Base-by-base conservation (phyloP, 2,113 vertebrate genomes). In the Nycticorax nycticorax region DNA sequence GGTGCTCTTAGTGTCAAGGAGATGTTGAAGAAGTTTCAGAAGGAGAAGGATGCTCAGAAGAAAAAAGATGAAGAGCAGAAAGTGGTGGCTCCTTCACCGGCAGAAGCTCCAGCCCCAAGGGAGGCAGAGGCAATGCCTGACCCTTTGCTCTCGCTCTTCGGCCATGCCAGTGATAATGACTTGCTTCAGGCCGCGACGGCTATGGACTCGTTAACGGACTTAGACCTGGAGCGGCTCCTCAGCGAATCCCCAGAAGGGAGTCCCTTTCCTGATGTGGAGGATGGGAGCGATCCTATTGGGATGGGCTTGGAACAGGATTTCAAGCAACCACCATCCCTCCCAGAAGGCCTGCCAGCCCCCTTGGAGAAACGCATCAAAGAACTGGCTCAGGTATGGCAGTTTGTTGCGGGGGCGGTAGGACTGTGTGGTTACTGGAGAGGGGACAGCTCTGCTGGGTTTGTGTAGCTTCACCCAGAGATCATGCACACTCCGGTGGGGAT, bases 11-110 rank as follows among this genome's bases (percentile, higher is more conserved):
- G 98, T 1, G 98, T 99, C 78, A 98, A 98, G 92, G 99, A 99
- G 87, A 99, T 99, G 99, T 87, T 99, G 84, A 99, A 98, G 88
- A 99, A 98, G 86, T 99, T 99, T 84, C 98, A 99, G 86, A 99
- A 98, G 62, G 99, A 99, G 96, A 99, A 99, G 64, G 98, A 98
- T 62, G 98, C 98, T 73, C 97, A 98, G 97, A 98, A 98, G 74
- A 97, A 97, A 60, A 98, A 97, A 69, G 97, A 98, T 2, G 92
- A 97, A 23, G 98, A 97, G 21, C 97, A 93, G 30, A 98, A 97
- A 9, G 89, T 22, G 0, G 22, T 11, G 15, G 28, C 86, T 15
- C 68, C 97, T 33, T 96, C 96, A 0, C 76, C 96, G 3, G 84
- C 84, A 6, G 97, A 98, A 23, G 64, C 94, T 7, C 66, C 96